These are phyloP conservation scores for Hemicordylus capensis DNA, from an alignment of 2,113 vertebrate genomes.

Conservation along the genomic window DNA sequence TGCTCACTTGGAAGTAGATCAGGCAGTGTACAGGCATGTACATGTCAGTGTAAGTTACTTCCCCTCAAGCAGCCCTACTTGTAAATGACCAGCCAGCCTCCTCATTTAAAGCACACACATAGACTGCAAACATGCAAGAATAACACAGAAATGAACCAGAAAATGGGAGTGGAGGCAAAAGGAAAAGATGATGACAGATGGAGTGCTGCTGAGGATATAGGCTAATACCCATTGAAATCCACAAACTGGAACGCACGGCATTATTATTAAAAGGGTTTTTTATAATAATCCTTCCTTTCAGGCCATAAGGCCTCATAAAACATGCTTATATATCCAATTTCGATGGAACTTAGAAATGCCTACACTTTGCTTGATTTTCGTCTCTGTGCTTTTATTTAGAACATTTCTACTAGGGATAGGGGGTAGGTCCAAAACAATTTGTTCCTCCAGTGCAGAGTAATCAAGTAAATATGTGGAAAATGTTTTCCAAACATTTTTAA, in stretches of 20 bases:
- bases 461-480: no score
- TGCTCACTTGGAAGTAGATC: not conserved
- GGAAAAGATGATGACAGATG: not conserved
- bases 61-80: not conserved
- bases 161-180: not conserved
- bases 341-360: no score
- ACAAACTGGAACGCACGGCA: not conserved
- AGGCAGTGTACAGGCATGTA: not conserved
- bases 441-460: no score
- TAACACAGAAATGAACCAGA: not conserved
- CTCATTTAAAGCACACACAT: not conserved
- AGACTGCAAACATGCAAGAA: not conserved
- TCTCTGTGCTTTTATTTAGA: no score
- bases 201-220: not conserved
- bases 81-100: not conserved
- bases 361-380: no score
- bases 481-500: no score
- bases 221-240: not conserved
- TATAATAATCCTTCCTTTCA: no score
- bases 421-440: no score
- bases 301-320: no score
- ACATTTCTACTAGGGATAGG: no score
- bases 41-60: no score
- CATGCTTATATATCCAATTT: no score
- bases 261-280: not conserved